Evolutionary conservation across 2,797 vertebrate genomes (phyloP).

Genomic region (Falco novaeseelandiae): DNA sequence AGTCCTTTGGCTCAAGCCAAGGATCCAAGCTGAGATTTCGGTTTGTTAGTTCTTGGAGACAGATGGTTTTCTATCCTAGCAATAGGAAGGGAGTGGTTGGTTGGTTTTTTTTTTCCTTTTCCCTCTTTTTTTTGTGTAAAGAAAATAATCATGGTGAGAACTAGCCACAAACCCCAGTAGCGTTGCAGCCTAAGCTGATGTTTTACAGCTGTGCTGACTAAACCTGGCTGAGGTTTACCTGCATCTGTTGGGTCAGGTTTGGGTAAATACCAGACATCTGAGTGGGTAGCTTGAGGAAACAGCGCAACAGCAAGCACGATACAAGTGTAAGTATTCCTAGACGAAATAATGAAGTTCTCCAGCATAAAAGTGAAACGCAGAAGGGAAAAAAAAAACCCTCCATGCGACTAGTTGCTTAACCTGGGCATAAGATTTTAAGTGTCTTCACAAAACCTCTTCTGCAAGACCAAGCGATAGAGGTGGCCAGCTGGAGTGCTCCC

Average conservation of each 20-base stretch:
- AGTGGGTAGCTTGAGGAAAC: neutral
- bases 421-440: neutral
- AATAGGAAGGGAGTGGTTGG: neutral
- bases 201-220: neutral
- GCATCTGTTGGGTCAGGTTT: neutral
- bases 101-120: neutral
- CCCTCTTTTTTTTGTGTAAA: neutral
- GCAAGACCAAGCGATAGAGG: neutral
- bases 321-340: neutral
- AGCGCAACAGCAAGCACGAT: neutral
- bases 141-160: neutral
- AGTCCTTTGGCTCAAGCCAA: neutral
- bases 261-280: neutral
- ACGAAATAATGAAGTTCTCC: fast-evolving
- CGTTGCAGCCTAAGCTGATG: neutral
- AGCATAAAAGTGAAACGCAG: neutral
- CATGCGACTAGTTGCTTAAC: neutral
- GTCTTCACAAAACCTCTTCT: neutral
- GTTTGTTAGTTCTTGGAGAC: neutral
- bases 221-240: neutral
- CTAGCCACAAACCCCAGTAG: neutral
- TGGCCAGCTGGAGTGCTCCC: neutral
- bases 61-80: neutral
- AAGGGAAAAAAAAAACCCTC: neutral
- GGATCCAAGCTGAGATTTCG: neutral